Evolutionary conservation across 2,113 vertebrate species (phyloP).

Genomic region (Piliocolobus tephrosceles): DNA sequence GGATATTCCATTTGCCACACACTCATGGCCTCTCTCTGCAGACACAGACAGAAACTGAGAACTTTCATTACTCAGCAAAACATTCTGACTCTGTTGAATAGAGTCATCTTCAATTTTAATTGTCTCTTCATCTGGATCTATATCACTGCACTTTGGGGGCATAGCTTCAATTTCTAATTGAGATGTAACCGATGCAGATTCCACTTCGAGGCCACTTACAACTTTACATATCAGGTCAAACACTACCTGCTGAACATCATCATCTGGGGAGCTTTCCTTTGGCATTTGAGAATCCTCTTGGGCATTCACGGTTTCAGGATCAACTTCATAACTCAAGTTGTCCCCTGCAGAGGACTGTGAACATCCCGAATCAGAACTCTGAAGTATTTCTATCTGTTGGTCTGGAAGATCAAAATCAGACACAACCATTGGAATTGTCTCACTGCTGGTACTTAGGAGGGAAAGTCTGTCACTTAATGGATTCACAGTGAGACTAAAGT

Average conservation of each 20-base stretch:
- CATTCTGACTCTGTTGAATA: constrained; percentile 76
- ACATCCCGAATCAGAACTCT: constrained; percentile 93
- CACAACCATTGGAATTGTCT: constrained; percentile 92
- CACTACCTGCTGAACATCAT: constrained; percentile 90
- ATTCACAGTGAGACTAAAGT: constrained; percentile 97
- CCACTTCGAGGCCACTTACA: constrained; percentile 86
- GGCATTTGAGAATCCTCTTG: constrained; percentile 84
- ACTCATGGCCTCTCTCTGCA: constrained; percentile 84
- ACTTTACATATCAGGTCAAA: constrained; percentile 92
- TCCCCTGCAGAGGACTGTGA: constrained; percentile 93
- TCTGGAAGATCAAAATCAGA: constrained; percentile 92
- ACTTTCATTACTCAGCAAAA: constrained; percentile 76
- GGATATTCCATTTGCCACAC: constrained; percentile 90
- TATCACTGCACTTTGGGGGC: constrained; percentile 74
- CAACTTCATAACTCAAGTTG: constrained; percentile 93
- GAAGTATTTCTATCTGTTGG: constrained; percentile 91
- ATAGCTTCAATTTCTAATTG: constrained; percentile 86
- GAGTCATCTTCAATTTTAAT: constrained; percentile 75
- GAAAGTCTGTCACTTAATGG: constrained; percentile 97
- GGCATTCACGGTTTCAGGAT: constrained; percentile 84
- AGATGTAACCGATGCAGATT: constrained; percentile 79
- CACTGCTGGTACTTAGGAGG: constrained; percentile 96
- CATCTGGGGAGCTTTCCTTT: constrained; percentile 86
- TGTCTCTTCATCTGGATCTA: constrained; percentile 65
- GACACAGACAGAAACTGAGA: constrained; percentile 81